Evolutionary conservation across 2,113 vertebrate species (phyloP).

Genomic region (Bujurquina vittata): DNA sequence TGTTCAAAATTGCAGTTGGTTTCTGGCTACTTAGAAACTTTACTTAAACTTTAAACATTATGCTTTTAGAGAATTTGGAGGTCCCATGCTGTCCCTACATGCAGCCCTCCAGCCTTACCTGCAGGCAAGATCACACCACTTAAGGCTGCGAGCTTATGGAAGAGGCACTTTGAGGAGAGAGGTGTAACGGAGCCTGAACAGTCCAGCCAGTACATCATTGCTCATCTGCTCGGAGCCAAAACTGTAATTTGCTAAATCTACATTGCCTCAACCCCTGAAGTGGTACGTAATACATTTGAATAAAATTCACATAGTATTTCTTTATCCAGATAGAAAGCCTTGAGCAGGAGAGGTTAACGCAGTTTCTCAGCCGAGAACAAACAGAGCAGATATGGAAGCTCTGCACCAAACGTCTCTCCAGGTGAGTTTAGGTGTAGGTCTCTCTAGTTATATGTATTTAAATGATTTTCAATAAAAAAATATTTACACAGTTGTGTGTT

Average conservation of each 20-base stretch:
- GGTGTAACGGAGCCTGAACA: slow-evolving; percentile 86
- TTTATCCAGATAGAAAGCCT: slow-evolving; percentile 86
- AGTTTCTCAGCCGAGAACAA: slow-evolving; percentile 77
- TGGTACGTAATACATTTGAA: background rate
- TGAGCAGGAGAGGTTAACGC: slow-evolving; percentile 58
- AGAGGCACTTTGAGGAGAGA: slow-evolving; percentile 78
- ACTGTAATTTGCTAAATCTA: slow-evolving; percentile 63
- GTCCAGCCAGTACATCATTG: slow-evolving; percentile 90
- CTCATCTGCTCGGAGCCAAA: slow-evolving; percentile 92
- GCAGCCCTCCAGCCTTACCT: slow-evolving; percentile 50
- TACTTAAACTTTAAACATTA: background rate
- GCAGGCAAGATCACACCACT: slow-evolving; percentile 62
- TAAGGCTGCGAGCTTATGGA: slow-evolving; percentile 83
- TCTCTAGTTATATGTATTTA: background rate
- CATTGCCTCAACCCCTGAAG: background rate
- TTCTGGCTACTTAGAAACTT: background rate
- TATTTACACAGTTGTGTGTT: background rate
- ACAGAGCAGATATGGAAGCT: slow-evolving; percentile 84
- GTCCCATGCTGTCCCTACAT: background rate
- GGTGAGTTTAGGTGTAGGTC: slow-evolving; percentile 70
- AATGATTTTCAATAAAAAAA: background rate
- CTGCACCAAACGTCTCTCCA: slow-evolving; percentile 83
- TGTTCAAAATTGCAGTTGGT: background rate
- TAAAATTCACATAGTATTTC: background rate
- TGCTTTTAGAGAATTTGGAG: slow-evolving; percentile 38